phyloP scores from a whole-genome alignment of 2,888 invertebrate genomes.

The Drosophila rubida region DNA sequence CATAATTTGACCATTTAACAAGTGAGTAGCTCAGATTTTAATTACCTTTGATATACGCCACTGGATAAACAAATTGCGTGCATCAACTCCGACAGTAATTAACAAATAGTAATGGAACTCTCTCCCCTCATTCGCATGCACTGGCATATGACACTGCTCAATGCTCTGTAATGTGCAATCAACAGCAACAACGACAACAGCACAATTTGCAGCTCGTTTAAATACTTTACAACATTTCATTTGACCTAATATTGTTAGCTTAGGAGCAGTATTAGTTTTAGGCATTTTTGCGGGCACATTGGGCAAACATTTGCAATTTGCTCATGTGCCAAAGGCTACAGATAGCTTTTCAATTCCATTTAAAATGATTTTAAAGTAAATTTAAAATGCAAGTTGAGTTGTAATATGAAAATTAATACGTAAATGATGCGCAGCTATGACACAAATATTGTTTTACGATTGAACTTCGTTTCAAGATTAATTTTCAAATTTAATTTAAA shows the following conservation, averaged over 20 bases:
- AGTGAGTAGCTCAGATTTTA: constrained; percentile 54
- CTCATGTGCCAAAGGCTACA: background rate
- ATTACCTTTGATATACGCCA: constrained; percentile 50
- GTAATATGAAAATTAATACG: background rate
- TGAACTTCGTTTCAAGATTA: background rate
- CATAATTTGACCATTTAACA: constrained; percentile 67
- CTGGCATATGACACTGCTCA: constrained; percentile 3
- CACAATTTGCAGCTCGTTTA: background rate
- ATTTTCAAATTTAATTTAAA: background rate
- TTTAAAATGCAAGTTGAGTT: background rate
- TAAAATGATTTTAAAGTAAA: background rate
- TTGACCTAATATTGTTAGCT: background rate
- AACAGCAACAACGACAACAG: background rate
- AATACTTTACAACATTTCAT: background rate
- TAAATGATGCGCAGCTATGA: too few species aligned
- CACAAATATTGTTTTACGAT: too few species aligned
- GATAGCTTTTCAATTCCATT: background rate
- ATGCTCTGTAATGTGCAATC: constrained; percentile 1
- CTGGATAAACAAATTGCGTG: constrained; percentile 41
- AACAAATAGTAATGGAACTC: constrained; percentile 32
- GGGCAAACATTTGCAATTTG: background rate
- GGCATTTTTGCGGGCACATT: background rate
- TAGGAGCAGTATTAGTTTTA: background rate
- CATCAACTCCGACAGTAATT: constrained; percentile 33
- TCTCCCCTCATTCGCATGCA: background rate